Conservation (phyloP, 2,113 vertebrate genomes). For the Tragelaphus buxtoni region DNA sequence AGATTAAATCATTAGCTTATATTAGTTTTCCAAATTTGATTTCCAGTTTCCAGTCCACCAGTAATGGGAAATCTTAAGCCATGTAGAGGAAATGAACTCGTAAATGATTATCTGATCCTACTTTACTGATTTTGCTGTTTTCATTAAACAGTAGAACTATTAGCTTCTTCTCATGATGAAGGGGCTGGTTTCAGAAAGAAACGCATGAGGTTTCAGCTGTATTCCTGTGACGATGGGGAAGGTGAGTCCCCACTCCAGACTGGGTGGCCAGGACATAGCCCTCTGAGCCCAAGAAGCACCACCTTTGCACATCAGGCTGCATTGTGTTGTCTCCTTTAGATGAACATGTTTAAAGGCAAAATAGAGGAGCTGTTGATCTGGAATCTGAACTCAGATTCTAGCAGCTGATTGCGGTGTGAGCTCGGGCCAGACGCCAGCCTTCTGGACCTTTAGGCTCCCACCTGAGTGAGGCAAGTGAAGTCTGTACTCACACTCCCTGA, state of each 20-base stretch:
- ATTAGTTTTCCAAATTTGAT: background rate
- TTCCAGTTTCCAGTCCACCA: background rate
- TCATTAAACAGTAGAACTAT: too few relatives aligned
- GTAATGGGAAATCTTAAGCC: background rate
- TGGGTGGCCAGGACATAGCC: rapidly evolving
- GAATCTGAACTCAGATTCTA: background rate
- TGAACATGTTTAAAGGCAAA: background rate
- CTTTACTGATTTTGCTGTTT: background rate
- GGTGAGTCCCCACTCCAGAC: rapidly evolving
- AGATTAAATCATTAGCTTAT: background rate
- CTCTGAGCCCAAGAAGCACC: rapidly evolving
- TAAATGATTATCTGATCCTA: background rate
- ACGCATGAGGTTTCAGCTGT: background rate
- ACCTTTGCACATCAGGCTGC: background rate
- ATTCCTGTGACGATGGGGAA: rapidly evolving
- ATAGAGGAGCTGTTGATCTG: rapidly evolving
- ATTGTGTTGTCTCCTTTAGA: rapidly evolving
- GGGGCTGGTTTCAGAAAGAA: background rate
- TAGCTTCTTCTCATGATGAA: too few relatives aligned
- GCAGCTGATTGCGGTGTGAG: rapidly evolving
- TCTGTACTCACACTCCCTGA: rapidly evolving
- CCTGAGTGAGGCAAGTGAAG: rapidly evolving
- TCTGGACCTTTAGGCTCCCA: too few relatives aligned
- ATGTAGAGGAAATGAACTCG: background rate
- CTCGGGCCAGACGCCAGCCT: too few relatives aligned